Percentiles rank a stretch among this genome's conserved stretches.
phyloP scores from a whole-genome alignment of 2,797 vertebrate species.

The Coregonus ussuriensis region DNA sequence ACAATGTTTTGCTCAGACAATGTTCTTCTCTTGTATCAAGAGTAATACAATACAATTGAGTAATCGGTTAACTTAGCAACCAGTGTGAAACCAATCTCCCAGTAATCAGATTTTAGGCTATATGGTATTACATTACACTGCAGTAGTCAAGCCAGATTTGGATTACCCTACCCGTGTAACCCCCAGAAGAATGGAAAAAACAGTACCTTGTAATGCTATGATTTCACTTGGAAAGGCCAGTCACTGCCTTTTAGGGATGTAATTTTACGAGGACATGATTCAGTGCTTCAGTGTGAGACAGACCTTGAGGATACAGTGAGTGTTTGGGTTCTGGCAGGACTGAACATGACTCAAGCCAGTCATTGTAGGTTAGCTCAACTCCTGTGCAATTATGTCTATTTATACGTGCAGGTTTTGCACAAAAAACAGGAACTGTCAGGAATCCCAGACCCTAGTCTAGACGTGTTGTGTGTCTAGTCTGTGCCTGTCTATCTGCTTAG shows the following conservation, averaged over 20 bases:
- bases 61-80: no score
- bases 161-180: not conserved
- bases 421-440: constrained; percentile 23
- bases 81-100: no score
- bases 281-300: not conserved
- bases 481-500: constrained; percentile 8
- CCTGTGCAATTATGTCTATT: constrained; percentile 20
- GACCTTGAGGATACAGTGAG: not conserved
- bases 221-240: not conserved
- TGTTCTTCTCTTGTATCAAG: no score
- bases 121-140: not conserved
- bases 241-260: not conserved
- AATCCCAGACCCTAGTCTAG: constrained; percentile 14
- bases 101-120: no score
- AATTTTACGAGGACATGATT: not conserved
- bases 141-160: no score
- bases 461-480: not conserved
- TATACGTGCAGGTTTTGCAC: constrained; percentile 17
- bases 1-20: no score
- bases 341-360: constrained; percentile 9
- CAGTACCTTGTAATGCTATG: not conserved
- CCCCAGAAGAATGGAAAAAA: not conserved
- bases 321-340: not conserved
- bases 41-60: no score
- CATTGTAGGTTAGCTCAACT: constrained; percentile 4